Percentiles rank a stretch among this genome's conserved stretches.
These are phyloP conservation scores for Chloropsis cyanopogon DNA, from an alignment of 2,113 vertebrate genomes.

Conservation along the genomic window DNA sequence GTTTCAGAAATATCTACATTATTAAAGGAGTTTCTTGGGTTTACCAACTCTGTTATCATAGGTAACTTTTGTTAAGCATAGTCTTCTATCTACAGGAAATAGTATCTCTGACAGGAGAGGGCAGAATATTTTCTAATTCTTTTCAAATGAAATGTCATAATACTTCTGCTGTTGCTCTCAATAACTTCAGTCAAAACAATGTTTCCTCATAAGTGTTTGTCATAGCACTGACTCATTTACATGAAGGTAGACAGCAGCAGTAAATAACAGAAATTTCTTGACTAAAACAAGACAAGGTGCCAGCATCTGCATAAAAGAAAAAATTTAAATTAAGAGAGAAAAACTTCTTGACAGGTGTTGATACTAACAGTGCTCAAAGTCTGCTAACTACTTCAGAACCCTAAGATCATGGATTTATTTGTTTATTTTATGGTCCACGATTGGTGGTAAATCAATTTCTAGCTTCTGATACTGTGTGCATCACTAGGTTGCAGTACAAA, in stretches of 20 bases:
- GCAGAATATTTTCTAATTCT: background rate
- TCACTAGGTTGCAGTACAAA: background rate
- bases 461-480: background rate
- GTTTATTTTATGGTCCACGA: background rate
- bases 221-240: background rate
- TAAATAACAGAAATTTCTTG: background rate
- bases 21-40: background rate
- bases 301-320: background rate
- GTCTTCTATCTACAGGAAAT: background rate
- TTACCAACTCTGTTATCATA: background rate
- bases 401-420: background rate
- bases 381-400: background rate
- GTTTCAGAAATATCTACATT: background rate
- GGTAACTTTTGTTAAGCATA: background rate
- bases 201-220: background rate
- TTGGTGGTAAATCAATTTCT: background rate
- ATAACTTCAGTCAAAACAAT: background rate
- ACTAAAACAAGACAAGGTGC: background rate
- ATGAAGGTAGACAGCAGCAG: background rate
- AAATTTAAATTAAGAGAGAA: rapidly evolving
- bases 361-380: background rate
- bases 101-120: background rate
- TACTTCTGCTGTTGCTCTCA: background rate
- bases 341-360: background rate
- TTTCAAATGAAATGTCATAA: background rate